phyloP scores from a whole-genome alignment of 1,140 invertebrate genomes.

The Ostrea denselamellosa region DNA sequence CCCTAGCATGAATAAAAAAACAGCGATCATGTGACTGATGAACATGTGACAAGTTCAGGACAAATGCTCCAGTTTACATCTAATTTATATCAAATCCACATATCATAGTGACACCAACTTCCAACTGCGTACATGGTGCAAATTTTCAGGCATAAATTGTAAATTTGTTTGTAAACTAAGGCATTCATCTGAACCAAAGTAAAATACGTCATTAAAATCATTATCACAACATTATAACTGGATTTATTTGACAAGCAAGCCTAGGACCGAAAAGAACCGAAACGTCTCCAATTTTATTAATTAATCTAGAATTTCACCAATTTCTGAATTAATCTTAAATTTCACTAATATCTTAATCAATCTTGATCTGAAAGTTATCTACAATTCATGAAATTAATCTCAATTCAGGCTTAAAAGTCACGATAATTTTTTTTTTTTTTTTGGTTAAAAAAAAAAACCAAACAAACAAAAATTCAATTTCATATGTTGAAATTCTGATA shows the following conservation, averaged over 20 bases:
- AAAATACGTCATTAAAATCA: background rate
- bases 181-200: background rate
- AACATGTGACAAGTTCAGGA: background rate
- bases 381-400: background rate
- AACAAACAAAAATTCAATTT: background rate
- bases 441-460: no score
- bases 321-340: background rate
- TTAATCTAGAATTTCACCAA: background rate
- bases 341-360: background rate
- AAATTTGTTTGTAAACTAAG: background rate
- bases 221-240: background rate
- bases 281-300: no score
- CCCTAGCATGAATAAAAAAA: constrained; percentile 7
- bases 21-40: background rate
- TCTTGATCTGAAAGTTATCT: background rate
- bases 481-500: background rate
- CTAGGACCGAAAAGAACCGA: background rate
- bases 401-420: background rate
- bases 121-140: background rate
- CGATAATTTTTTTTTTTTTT: background rate
- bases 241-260: background rate
- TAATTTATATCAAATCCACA: background rate
- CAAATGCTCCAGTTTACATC: background rate
- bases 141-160: background rate
- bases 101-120: background rate